Evolutionary conservation across 1,140 invertebrate species (phyloP).

Genomic region (Helicoverpa zea): DNA sequence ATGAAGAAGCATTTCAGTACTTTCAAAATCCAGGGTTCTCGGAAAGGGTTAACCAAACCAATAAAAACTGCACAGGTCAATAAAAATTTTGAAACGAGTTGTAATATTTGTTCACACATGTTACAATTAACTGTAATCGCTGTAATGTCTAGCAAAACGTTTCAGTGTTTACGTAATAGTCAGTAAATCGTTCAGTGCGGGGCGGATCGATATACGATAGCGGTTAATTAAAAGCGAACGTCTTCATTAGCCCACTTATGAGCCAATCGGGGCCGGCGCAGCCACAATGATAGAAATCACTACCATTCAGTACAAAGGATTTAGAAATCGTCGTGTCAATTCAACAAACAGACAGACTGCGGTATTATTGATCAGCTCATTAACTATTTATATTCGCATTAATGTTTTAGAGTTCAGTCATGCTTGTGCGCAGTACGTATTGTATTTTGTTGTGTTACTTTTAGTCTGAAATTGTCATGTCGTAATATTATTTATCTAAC

Average conservation of each 20-base stretch:
- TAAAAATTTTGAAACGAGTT: no score
- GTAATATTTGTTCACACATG: neutral
- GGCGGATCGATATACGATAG: constrained; percentile 33
- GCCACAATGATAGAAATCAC: constrained; percentile 28
- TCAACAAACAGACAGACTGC: constrained; percentile 28
- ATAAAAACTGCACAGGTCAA: no score
- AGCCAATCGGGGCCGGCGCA: neutral
- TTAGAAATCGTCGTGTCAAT: constrained; percentile 38
- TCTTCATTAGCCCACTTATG: constrained; percentile 39
- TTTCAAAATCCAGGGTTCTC: no score
- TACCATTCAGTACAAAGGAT: constrained; percentile 20
- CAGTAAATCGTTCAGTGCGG: neutral
- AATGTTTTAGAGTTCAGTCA: constrained; percentile 1
- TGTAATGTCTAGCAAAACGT: neutral
- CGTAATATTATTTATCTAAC: no score
- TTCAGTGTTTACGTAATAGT: constrained; percentile 1
- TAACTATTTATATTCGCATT: neutral
- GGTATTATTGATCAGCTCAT: neutral
- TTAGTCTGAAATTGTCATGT: no score
- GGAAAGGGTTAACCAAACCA: no score
- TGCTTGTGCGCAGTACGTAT: neutral
- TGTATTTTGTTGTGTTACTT: neutral
- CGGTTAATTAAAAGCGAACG: constrained; percentile 24
- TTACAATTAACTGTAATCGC: neutral
- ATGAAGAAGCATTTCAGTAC: no score